Conservation (phyloP, 1,140 invertebrate species). For the Tribolium madens region DNA sequence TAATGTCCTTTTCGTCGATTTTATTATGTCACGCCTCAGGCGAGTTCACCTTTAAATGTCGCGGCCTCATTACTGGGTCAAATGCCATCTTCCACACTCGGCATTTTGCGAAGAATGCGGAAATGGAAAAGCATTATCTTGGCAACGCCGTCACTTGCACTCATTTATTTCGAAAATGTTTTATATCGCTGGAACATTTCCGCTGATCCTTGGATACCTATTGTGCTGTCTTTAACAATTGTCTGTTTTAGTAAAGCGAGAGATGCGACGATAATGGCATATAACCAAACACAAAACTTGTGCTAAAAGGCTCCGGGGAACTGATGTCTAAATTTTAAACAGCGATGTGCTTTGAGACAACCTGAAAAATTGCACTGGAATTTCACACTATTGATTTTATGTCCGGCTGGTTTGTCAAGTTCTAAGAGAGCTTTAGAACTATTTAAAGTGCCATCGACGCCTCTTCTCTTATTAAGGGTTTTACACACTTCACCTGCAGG, state of each 20-base stretch:
- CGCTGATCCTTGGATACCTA: constrained; percentile 28
- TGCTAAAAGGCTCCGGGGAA: constrained; percentile 5
- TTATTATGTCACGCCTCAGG: background rate
- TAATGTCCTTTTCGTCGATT: background rate
- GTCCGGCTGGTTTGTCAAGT: constrained; percentile 26
- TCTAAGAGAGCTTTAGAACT: constrained; percentile 8
- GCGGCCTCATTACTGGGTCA: constrained; percentile 5
- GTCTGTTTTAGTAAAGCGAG: constrained; percentile 30
- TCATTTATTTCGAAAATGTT: constrained; percentile 38
- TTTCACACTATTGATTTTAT: constrained; percentile 32
- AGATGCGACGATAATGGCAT: background rate
- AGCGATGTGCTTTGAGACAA: background rate
- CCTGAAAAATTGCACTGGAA: constrained; percentile 27
- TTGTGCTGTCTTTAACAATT: constrained; percentile 25
- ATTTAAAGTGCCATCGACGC: background rate
- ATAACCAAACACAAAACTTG: background rate
- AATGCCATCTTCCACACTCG: background rate
- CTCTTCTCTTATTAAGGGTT: background rate
- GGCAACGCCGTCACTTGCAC: constrained; percentile 13
- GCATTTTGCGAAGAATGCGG: constrained; percentile 3
- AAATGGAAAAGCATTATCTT: constrained; percentile 23
- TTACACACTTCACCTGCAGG: background rate
- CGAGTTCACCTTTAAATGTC: constrained; percentile 29
- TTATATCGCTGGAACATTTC: constrained; percentile 23
- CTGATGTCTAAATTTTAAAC: constrained; percentile 36